Evolutionary conservation across 2,888 invertebrate species (phyloP), one percentile per base, ranked within the genome.

Genomic region (Patella pellucida): DNA sequence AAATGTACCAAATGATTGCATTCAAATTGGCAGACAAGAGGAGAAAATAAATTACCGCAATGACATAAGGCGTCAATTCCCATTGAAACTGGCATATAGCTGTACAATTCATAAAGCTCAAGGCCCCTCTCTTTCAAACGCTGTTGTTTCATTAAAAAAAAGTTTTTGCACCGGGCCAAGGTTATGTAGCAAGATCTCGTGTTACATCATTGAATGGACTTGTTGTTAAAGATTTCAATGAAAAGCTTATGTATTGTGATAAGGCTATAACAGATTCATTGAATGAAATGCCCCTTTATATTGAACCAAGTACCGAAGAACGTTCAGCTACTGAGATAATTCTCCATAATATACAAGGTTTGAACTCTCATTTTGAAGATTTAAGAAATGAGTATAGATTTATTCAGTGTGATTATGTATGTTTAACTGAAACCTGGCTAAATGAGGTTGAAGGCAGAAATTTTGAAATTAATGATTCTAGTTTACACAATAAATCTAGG

Each of bases 371-470:
- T 9, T 54, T 54, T 54, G 54, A 54, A 16, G 54, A 54, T 54
- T 16, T 54, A 54, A 54, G 16, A 54, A 54, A 54, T 54, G 54
- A 54, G 7, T 5, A 54, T 15, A 54, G 54, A 54, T 54, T 54
- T 54, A 15, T 7, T n/a, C 7, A 54, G n/a, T 54, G 7, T 54
- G 54, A 54, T 54, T 15, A 16, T 16, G 16, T 54, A 16, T 54
- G 54, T 54, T 54, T 54, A n/a, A 73, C 78, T 52, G 78, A 78
- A 71, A 78, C 78, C 1, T 78, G 78, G 78, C 19, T 75, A 15
- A 27, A 72, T 52, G 7, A 41, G 5, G 41, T 68, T 51, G 27
- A 41, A 23, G 16, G 4, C 7, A 11, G 16, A 12, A 31, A 69
- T 23, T 41, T 74, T 16, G n/a, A 62, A 19, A 3, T 75, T 5